Conservation (phyloP, 1,140 invertebrate genomes). For the Araneus ventricosus region DNA sequence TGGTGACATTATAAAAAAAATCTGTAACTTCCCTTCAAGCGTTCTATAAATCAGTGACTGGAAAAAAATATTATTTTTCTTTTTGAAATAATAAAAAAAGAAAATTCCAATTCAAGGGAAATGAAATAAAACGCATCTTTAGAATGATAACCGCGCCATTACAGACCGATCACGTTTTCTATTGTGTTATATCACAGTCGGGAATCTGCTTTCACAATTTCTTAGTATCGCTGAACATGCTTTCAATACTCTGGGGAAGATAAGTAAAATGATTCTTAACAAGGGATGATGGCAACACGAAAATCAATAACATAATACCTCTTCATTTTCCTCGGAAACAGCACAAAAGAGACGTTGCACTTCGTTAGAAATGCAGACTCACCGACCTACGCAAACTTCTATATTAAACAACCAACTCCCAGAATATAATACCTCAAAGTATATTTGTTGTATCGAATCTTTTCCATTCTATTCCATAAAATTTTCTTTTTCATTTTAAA, state of each 20-base stretch:
- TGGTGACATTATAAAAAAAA: too few species aligned
- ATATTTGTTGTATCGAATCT: not conserved
- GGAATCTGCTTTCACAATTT: not conserved
- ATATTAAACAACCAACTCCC: not conserved
- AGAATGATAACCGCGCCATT: not conserved
- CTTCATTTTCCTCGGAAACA: not conserved
- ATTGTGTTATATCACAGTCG: not conserved
- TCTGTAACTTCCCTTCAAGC: too few species aligned
- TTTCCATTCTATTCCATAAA: not conserved
- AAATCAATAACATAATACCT: slow-evolving; percentile 10
- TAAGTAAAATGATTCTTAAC: slow-evolving; percentile 20
- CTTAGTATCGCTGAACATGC: not conserved
- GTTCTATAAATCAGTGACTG: too few species aligned
- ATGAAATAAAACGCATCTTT: not conserved
- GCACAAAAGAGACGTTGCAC: not conserved
- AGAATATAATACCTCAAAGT: not conserved
- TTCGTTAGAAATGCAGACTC: not conserved
- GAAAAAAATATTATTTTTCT: too few species aligned
- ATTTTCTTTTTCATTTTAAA: too few species aligned
- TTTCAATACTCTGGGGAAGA: not conserved
- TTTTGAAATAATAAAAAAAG: too few species aligned
- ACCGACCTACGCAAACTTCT: not conserved
- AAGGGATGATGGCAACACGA: not conserved
- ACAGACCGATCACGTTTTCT: not conserved
- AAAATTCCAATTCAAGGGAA: not conserved